These are phyloP conservation scores for Monoplex corrugatus DNA, from an alignment of 2,888 invertebrate genomes.

Conservation along the genomic window DNA sequence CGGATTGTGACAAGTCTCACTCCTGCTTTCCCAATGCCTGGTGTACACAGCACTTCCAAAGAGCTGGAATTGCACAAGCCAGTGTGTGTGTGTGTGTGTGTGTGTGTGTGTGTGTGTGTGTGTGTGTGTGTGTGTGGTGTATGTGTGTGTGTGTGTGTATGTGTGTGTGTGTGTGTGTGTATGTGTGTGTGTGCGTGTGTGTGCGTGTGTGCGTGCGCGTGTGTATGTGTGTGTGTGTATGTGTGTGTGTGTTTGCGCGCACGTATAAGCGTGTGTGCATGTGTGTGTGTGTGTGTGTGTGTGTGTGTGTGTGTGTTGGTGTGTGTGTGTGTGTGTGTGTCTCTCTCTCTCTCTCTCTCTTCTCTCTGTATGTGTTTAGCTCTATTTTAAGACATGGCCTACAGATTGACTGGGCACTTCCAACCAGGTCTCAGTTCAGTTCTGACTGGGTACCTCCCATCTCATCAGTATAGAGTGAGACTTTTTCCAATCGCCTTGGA, in stretches of 20 bases:
- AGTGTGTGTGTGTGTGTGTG: neutral
- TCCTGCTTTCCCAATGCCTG: no score
- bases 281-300: slow-evolving; percentile 14
- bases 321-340: neutral
- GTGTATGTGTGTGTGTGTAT: neutral
- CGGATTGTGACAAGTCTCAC: no score
- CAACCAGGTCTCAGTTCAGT: no score
- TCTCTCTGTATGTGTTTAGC: no score
- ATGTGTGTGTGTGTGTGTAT: neutral
- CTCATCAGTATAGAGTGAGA: no score
- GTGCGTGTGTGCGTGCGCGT: slow-evolving; percentile 8
- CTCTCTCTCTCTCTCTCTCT: no score
- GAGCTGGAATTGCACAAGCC: neutral
- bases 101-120: neutral
- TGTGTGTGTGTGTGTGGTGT: no score
- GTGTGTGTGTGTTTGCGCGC: neutral
- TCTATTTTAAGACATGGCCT: no score
- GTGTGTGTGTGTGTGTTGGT: neutral
- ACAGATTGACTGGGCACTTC: no score
- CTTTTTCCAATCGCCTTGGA: no score
- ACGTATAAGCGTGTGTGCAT: neutral
- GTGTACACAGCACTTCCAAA: no score
- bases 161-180: neutral
- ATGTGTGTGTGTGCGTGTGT: neutral
- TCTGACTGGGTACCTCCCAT: no score